Percentiles rank a stretch among this genome's conserved stretches.
Evolutionary conservation across 2,797 vertebrate species (phyloP).

Genomic region (Lemur catta): DNA sequence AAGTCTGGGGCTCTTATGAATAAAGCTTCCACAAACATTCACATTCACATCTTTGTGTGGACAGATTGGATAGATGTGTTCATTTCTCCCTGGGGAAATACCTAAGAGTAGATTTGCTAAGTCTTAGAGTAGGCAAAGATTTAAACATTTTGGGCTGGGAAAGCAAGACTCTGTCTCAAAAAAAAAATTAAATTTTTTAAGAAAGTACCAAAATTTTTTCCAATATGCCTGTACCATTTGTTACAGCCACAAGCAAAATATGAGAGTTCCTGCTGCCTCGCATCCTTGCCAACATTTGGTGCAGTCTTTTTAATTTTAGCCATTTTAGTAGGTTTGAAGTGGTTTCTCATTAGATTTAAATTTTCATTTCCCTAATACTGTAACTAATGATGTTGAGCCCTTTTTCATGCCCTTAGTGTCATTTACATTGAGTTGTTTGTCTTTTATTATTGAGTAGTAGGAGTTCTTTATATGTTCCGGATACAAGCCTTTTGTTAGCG

Average conservation of each 20-base stretch:
- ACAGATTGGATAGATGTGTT: not conserved
- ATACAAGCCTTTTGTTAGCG: not conserved
- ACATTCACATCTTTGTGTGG: not conserved
- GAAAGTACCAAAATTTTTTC: not conserved
- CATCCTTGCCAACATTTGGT: not conserved
- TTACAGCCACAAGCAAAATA: not conserved
- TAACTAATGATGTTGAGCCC: not conserved
- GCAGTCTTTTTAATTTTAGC: not conserved
- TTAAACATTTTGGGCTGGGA: not conserved
- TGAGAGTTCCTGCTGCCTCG: not conserved
- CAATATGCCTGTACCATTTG: not conserved
- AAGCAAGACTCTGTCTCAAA: no score
- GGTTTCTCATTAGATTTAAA: not conserved
- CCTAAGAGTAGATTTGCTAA: not conserved
- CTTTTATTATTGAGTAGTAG: not conserved
- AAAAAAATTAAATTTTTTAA: not conserved
- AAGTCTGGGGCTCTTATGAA: not conserved
- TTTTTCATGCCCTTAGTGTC: not conserved
- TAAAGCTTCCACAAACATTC: not conserved
- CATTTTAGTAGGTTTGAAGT: not conserved
- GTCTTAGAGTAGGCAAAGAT: not conserved
- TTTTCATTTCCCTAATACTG: not conserved
- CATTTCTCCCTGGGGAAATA: not conserved
- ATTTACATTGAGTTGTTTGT: not conserved
- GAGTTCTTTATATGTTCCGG: not conserved